Evolutionary conservation across 1,140 invertebrate genomes (phyloP).

Genomic region (Pachyrhynchus sulphureomaculatus): DNA sequence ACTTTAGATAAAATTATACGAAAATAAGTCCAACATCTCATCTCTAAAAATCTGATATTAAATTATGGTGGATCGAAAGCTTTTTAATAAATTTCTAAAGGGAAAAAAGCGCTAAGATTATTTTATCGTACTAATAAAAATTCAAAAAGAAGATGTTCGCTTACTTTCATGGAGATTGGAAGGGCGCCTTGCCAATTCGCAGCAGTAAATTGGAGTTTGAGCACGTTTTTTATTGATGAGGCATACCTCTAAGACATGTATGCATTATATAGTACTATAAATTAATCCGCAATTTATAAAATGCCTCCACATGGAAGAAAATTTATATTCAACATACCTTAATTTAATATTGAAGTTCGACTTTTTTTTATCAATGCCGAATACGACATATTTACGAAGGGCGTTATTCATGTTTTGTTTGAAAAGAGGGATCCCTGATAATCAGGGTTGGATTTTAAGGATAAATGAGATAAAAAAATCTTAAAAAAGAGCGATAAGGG

Average conservation of each 20-base stretch:
- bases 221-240: conserved; percentile 16
- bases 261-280: too few relatives aligned
- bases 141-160: conserved; percentile 24
- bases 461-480: too few relatives aligned
- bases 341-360: too few relatives aligned
- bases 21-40: not conserved
- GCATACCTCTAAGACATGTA: not conserved
- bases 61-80: conserved; percentile 6
- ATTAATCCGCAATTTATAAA: too few relatives aligned
- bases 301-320: too few relatives aligned
- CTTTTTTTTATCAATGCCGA: too few relatives aligned
- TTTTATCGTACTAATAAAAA: conserved; percentile 23
- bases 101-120: not conserved
- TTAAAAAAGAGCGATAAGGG: too few relatives aligned
- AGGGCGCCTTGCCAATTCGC: conserved; percentile 10
- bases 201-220: conserved; percentile 25
- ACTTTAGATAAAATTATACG: not conserved
- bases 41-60: conserved; percentile 7
- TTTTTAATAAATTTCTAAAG: conserved; percentile 8
- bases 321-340: too few relatives aligned
- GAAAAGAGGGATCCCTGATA: too few relatives aligned
- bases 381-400: too few relatives aligned
- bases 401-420: too few relatives aligned
- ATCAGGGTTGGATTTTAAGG: too few relatives aligned
- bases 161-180: conserved; percentile 18